phyloP scores from a whole-genome alignment of 2,888 invertebrate species.

The Monopis laevigella region DNA sequence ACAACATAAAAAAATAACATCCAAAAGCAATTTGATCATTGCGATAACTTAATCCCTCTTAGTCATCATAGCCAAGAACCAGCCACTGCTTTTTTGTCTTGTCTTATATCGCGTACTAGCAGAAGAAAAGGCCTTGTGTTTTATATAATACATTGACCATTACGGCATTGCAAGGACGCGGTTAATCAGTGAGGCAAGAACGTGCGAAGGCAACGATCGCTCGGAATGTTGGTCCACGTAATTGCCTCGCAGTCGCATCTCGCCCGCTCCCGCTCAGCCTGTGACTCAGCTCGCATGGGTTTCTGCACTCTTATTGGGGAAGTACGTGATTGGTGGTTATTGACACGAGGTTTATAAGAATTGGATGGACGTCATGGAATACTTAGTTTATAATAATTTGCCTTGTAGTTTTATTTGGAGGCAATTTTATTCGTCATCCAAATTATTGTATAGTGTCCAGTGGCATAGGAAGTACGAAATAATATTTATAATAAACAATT shows the following conservation, averaged over 20 bases:
- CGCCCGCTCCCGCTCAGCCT: conserved; percentile 16
- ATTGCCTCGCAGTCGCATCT: conserved; percentile 5
- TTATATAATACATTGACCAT: conserved; percentile 23
- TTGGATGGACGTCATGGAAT: conserved; percentile 7
- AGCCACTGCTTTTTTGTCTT: conserved; percentile 8
- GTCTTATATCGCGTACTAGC: neutral
- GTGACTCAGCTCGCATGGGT: conserved; percentile 42
- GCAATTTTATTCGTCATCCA: too few species aligned
- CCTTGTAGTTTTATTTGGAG: too few species aligned
- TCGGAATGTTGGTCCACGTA: conserved; percentile 11
- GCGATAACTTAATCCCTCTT: conserved; percentile 5
- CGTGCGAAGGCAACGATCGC: conserved; percentile 10
- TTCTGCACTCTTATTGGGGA: conserved; percentile 40
- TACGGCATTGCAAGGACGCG: conserved; percentile 68
- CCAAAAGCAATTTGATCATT: neutral
- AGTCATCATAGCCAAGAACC: conserved; percentile 6
- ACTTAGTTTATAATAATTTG: too few species aligned
- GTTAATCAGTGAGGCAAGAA: conserved; percentile 23
- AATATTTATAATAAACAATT: too few species aligned
- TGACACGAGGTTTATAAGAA: conserved; percentile 10
- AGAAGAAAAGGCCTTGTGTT: conserved; percentile 5
- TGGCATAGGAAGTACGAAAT: too few species aligned
- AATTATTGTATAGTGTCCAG: too few species aligned
- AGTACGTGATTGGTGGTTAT: conserved; percentile 30
- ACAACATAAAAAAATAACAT: neutral